Conservation (phyloP, 2,888 invertebrate genomes). For the Melolontha melolontha region DNA sequence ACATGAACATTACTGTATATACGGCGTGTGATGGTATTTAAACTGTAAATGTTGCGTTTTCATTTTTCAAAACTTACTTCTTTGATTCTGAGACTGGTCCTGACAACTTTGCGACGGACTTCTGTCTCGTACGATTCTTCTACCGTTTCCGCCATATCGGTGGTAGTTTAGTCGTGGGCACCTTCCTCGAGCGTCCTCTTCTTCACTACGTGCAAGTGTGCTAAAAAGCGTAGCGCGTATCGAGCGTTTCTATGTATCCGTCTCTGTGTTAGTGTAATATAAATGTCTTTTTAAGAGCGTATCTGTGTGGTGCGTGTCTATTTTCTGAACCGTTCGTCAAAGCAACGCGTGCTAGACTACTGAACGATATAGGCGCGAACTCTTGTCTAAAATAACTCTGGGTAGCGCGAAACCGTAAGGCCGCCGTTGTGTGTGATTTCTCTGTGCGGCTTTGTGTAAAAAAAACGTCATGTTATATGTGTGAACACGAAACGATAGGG, state of each 20-base stretch:
- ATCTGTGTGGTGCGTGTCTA: constrained; percentile 24
- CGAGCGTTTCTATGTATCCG: constrained; percentile 43
- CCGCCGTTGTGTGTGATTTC: too few species aligned
- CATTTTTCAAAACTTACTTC: constrained; percentile 70
- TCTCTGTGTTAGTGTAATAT: constrained; percentile 40
- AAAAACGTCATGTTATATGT: constrained; percentile 28
- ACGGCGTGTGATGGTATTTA: too few species aligned
- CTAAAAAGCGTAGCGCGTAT: constrained; percentile 17
- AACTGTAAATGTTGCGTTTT: not conserved
- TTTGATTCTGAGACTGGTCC: constrained; percentile 78
- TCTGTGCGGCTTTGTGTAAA: constrained; percentile 14
- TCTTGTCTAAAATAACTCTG: constrained; percentile 54
- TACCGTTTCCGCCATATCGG: constrained; percentile 73
- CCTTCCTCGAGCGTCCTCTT: constrained; percentile 64
- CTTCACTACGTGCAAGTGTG: constrained; percentile 31
- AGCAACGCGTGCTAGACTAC: constrained; percentile 60
- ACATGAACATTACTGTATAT: too few species aligned
- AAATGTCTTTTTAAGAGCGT: constrained; percentile 5
- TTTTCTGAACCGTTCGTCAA: constrained; percentile 54
- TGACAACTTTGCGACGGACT: constrained; percentile 77
- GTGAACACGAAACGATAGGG: constrained; percentile 8
- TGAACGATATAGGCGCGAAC: constrained; percentile 48
- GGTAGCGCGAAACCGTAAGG: constrained; percentile 41
- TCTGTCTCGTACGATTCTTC: constrained; percentile 71
- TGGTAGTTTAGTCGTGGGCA: constrained; percentile 59